Evolutionary conservation across 2,113 vertebrate species (phyloP), one percentile per base, ranked within the genome.

Genomic region (Strigops habroptila): DNA sequence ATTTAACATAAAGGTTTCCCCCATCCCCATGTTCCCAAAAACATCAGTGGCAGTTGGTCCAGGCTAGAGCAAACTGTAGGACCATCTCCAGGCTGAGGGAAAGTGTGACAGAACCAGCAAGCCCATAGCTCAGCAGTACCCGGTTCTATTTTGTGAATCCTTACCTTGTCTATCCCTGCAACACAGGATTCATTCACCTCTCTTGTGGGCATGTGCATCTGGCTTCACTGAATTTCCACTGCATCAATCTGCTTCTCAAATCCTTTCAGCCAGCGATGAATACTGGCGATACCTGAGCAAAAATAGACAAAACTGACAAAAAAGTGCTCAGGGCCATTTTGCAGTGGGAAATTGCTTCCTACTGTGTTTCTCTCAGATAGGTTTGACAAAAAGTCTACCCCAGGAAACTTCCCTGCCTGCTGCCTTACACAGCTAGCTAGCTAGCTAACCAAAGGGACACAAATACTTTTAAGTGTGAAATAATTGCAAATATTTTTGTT

Each of bases 211-310:
- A 49, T 0, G 7, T 82, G 25, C n/a, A 46, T 23, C 74, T 57
- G 49, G 64, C 73, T 82, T 90, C 57, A 71, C 74, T 82, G 90
- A 89, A 67, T 75, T 91, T 94, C 60, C 82, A 35, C 62, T n/a
- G 48, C 2, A 4, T 60, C 91, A 94, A 78, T 82, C 74, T 84
- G 33, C 23, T 92, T 53, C 87, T 79, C 51, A 68, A 39, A 67
- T 51, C 43, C 39, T 49, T 93, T 87, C 84, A 89, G 51, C 18
- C 65, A 82, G 46, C 1, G 0, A 78, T 69, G 55, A 92, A 55
- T 28, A 46, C 30, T 43, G 18, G 12, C 18, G 22, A 77, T 77
- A 70, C 43, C 81, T 53, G 19, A 84, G n/a, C 1, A 2, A 46
- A 65, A 92, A 53, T 3, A 81, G 24, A 60, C 51, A 82, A 84